Evolutionary conservation across 2,888 invertebrate species (phyloP).

Genomic region (Allygus modestus): DNA sequence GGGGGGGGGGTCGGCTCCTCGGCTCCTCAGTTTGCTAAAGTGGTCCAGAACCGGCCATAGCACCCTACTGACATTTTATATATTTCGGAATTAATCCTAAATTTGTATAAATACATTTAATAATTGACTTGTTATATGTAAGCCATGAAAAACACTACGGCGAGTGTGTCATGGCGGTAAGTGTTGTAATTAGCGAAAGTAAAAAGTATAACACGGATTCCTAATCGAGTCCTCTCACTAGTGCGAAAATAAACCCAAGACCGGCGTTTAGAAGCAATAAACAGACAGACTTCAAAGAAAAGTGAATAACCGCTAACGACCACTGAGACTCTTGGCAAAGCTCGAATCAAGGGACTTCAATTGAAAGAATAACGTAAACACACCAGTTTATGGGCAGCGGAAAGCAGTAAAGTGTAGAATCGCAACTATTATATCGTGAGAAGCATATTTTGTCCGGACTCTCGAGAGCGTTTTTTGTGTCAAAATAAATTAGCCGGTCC

Average conservation of each 20-base stretch:
- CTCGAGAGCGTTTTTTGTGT: constrained; percentile 9
- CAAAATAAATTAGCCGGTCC: constrained; percentile 46
- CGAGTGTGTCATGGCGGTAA: too few relatives aligned
- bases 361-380: constrained; percentile 40
- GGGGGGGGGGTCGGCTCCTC: too few relatives aligned
- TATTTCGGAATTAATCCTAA: too few relatives aligned
- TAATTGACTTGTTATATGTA: too few relatives aligned
- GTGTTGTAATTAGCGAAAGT: too few relatives aligned
- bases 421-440: constrained; percentile 46
- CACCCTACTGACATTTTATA: too few relatives aligned
- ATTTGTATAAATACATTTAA: too few relatives aligned
- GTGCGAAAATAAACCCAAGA: not conserved
- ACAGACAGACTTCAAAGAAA: constrained; percentile 10
- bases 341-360: constrained; percentile 15
- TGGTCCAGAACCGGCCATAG: too few relatives aligned
- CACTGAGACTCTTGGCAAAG: not conserved
- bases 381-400: constrained; percentile 38
- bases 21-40: too few relatives aligned
- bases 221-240: not conserved
- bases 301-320: constrained; percentile 11
- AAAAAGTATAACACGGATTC: too few relatives aligned
- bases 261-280: constrained; percentile 38
- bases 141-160: too few relatives aligned
- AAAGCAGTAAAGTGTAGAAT: constrained; percentile 42
- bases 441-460: constrained; percentile 32